Percentiles rank a stretch among this genome's conserved stretches.
These are phyloP conservation scores for Oophaga pumilio DNA, from an alignment of 2,113 vertebrate genomes.

Conservation along the genomic window DNA sequence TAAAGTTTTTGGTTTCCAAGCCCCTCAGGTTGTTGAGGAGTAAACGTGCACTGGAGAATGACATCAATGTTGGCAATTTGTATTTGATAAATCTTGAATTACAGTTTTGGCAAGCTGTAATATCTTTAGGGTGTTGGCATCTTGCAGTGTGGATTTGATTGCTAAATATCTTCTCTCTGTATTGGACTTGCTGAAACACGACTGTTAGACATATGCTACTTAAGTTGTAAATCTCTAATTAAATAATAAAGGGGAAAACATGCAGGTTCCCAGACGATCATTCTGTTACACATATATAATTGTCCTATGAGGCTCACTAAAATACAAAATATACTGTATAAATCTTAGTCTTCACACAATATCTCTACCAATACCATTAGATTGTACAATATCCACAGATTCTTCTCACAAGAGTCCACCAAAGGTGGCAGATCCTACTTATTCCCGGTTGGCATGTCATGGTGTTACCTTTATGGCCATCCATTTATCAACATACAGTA, in stretches of 20 bases:
- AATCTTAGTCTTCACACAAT: background rate
- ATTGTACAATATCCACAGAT: background rate
- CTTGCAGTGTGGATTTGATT: slow-evolving; percentile 36
- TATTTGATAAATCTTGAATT: slow-evolving; percentile 46
- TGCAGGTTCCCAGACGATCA: background rate
- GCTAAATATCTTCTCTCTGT: slow-evolving; percentile 47
- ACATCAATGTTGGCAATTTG: slow-evolving; percentile 50
- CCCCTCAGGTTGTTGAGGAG: slow-evolving; percentile 1
- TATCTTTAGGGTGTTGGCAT: slow-evolving; percentile 54
- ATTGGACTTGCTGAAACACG: slow-evolving; percentile 54
- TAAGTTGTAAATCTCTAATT: slow-evolving; percentile 36
- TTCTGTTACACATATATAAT: background rate
- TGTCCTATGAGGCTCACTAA: background rate
- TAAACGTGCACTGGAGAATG: slow-evolving; percentile 24
- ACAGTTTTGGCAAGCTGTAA: slow-evolving; percentile 42
- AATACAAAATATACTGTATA: background rate
- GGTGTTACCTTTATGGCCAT: background rate
- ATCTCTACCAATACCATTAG: background rate
- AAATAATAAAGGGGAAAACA: slow-evolving; percentile 17
- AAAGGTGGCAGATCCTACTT: background rate
- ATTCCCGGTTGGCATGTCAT: background rate
- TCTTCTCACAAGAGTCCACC: background rate
- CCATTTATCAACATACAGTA: background rate
- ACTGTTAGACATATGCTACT: slow-evolving; percentile 34
- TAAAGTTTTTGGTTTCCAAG: slow-evolving; percentile 10